A percentile compares a stretch with the other conserved stretches of the same genome.
Evolutionary conservation across 2,113 vertebrate genomes (phyloP).

Genomic region (Blennius ocellaris): DNA sequence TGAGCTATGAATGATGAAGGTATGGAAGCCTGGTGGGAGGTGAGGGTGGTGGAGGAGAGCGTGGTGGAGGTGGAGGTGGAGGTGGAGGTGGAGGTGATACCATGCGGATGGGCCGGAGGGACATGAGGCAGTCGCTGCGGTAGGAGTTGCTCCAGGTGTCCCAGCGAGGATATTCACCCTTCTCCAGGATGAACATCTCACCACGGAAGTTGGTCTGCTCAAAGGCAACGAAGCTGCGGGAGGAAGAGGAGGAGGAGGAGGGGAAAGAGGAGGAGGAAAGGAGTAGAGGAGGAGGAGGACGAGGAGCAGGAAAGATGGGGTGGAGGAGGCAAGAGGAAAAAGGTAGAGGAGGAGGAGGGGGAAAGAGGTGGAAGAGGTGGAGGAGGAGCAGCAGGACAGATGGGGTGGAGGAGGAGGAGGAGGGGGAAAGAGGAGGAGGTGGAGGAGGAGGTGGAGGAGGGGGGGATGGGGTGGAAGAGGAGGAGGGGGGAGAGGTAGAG

Average conservation of each 20-base stretch:
- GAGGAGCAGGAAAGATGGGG: too few species aligned
- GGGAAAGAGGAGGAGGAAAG: constrained; percentile 41
- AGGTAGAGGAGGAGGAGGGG: not conserved
- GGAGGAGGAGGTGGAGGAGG: constrained; percentile 11
- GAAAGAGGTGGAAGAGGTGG: not conserved
- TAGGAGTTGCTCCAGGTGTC: constrained; percentile 97
- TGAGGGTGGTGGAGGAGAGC: too few species aligned
- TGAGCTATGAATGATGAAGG: too few species aligned
- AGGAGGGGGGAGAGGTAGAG: constrained; percentile 45
- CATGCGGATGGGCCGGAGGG: constrained; percentile 93
- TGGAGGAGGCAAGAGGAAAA: not conserved
- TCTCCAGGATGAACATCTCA: constrained; percentile 98
- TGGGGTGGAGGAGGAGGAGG: too few species aligned
- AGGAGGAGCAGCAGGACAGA: too few species aligned
- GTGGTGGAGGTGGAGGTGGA: too few species aligned
- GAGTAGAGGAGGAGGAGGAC: constrained; percentile 21
- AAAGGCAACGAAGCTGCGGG: constrained; percentile 91
- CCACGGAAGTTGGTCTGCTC: constrained; percentile 95
- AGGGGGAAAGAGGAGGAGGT: constrained; percentile 34
- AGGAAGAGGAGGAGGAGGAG: constrained; percentile 9
- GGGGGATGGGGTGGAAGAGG: constrained; percentile 35
- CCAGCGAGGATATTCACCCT: constrained; percentile 97
- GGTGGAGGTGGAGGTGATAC: too few species aligned
- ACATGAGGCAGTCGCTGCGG: constrained; percentile 94
- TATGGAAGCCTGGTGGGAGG: too few species aligned